Conservation (phyloP, 2,888 invertebrate species). For the Ariolimax columbianus region DNA sequence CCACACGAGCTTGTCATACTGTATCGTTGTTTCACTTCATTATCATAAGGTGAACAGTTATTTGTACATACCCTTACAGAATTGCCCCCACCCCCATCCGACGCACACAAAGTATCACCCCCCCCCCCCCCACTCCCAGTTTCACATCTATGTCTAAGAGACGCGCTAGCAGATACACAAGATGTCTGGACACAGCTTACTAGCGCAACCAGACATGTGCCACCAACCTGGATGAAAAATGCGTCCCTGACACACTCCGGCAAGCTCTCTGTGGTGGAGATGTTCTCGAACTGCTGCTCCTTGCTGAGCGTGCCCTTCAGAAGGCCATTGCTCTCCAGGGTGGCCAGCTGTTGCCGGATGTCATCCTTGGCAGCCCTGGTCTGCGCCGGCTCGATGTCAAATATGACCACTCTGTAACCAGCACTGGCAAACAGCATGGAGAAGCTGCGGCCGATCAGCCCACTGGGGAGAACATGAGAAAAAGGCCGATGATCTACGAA, state of each 20-base stretch:
- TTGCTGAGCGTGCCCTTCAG: constrained; percentile 87
- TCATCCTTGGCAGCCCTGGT: constrained; percentile 82
- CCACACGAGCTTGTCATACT: too few relatives aligned
- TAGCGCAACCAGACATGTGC: background rate
- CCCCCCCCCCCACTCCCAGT: too few relatives aligned
- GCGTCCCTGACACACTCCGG: constrained; percentile 87
- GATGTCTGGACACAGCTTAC: too few relatives aligned
- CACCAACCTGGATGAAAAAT: constrained; percentile 83
- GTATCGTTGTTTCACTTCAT: too few relatives aligned
- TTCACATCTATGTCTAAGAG: too few relatives aligned
- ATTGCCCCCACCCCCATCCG: too few relatives aligned
- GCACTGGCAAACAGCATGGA: constrained; percentile 95
- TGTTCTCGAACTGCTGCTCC: constrained; percentile 86
- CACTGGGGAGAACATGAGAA: too few relatives aligned
- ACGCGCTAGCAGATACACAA: too few relatives aligned
- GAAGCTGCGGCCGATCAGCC: constrained; percentile 97
- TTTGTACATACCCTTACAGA: too few relatives aligned
- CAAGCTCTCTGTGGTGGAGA: constrained; percentile 86
- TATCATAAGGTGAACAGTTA: too few relatives aligned
- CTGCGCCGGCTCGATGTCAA: constrained; percentile 82
- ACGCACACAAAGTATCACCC: too few relatives aligned
- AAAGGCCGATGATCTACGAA: too few relatives aligned
- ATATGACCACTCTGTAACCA: constrained; percentile 92
- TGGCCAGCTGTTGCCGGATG: constrained; percentile 83
- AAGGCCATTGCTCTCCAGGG: constrained; percentile 80